These are phyloP conservation scores for Macrosiphum euphorbiae DNA, from an alignment of 2,888 invertebrate species.

Conservation along the genomic window DNA sequence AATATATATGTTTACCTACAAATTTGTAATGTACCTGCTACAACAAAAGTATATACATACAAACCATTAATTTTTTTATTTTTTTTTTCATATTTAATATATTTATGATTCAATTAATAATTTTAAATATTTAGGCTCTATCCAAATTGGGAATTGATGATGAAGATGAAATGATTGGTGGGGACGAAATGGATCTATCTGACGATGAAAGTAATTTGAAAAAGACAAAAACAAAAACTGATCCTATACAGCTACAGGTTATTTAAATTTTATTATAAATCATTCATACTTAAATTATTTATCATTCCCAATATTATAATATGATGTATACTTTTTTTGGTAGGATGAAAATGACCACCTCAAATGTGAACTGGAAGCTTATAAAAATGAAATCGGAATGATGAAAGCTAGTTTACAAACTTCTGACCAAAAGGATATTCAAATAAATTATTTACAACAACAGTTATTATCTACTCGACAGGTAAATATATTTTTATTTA, in stretches of 20 bases:
- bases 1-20: conserved; percentile 50
- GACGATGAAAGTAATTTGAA: conserved; percentile 75
- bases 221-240: conserved; percentile 62
- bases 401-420: conserved; percentile 84
- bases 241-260: conserved; percentile 66
- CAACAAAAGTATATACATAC: conserved; percentile 52
- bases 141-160: conserved; percentile 60
- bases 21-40: conserved; percentile 47
- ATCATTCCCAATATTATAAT: neutral
- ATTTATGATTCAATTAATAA: conserved; percentile 52
- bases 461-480: conserved; percentile 77
- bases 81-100: conserved; percentile 6
- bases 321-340: conserved; percentile 24
- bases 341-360: conserved; percentile 91
- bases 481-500: conserved; percentile 66
- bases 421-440: conserved; percentile 87
- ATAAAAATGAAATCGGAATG: conserved; percentile 92
- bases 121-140: conserved; percentile 66
- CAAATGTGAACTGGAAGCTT: conserved; percentile 91
- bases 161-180: conserved; percentile 74
- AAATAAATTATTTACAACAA: conserved; percentile 81
- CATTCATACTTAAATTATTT: conserved; percentile 1
- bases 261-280: conserved; percentile 30
- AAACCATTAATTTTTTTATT: conserved; percentile 44
- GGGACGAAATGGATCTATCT: conserved; percentile 90